Conservation (phyloP, 2,888 invertebrate species). For the Drosophila subquinaria region DNA sequence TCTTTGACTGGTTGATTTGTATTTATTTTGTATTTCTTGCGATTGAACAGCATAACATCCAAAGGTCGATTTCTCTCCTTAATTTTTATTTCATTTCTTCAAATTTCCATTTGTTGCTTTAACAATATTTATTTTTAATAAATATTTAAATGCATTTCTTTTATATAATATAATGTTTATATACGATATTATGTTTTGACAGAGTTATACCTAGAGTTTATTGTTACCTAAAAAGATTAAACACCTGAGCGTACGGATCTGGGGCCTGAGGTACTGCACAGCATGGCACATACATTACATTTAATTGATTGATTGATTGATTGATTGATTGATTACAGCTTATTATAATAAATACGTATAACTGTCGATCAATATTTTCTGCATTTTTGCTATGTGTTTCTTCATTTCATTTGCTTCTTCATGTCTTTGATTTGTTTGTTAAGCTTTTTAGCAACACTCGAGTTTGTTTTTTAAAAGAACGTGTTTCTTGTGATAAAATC, state of each 20-base stretch:
- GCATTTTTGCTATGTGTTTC: constrained; percentile 38
- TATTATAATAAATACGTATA: not conserved
- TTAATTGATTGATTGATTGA: constrained; percentile 34
- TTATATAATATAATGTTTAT: constrained; percentile 18
- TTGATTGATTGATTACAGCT: constrained; percentile 17
- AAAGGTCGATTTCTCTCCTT: constrained; percentile 83
- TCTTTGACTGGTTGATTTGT: constrained; percentile 19
- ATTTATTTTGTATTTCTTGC: constrained; percentile 25
- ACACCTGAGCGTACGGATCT: constrained; percentile 63
- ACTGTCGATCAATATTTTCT: constrained; percentile 28
- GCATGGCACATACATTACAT: constrained; percentile 83
- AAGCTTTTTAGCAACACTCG: constrained; percentile 43
- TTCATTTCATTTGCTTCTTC: constrained; percentile 36
- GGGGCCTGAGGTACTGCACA: constrained; percentile 86
- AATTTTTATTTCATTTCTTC: constrained; percentile 24
- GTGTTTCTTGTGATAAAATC: constrained; percentile 32
- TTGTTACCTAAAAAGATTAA: constrained; percentile 6
- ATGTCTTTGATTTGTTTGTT: constrained; percentile 72
- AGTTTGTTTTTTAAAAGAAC: constrained; percentile 17
- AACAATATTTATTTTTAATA: no score
- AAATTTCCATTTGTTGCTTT: constrained; percentile 15
- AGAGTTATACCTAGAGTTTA: constrained; percentile 26
- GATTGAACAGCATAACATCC: constrained; percentile 85
- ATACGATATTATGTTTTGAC: constrained; percentile 26
- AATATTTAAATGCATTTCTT: constrained; percentile 12